phyloP scores from a whole-genome alignment of 2,797 vertebrate genomes.

The Apodemus agrarius region DNA sequence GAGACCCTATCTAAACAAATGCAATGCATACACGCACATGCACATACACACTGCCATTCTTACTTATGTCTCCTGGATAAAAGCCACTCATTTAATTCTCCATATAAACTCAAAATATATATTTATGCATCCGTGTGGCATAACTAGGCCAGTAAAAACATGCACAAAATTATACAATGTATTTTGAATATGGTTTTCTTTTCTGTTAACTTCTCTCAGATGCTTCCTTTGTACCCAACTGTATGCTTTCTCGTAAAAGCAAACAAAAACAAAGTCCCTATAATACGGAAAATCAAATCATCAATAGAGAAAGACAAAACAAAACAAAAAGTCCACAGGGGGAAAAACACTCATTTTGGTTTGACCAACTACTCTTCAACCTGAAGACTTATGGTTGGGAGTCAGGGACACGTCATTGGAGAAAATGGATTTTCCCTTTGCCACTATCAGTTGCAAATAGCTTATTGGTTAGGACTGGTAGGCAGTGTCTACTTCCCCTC shows the following conservation, averaged over 20 bases:
- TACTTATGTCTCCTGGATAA: slow-evolving; percentile 20
- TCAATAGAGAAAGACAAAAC: not conserved
- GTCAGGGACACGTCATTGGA: not conserved
- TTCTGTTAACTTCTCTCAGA: not conserved
- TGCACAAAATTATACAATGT: not conserved
- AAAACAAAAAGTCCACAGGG: not conserved
- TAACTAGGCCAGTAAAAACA: slow-evolving; percentile 37
- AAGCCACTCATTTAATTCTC: slow-evolving; percentile 63
- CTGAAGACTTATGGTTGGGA: not conserved
- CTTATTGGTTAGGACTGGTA: not conserved
- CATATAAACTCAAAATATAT: not conserved
- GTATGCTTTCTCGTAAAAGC: not conserved
- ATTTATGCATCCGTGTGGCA: not conserved
- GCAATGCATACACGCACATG: not conserved
- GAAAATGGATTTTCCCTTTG: not conserved
- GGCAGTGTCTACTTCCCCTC: too few relatives aligned
- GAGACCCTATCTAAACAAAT: too few relatives aligned
- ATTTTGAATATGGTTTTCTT: not conserved
- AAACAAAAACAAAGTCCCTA: not conserved
- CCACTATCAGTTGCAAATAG: not conserved
- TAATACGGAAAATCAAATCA: not conserved
- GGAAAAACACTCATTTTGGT: not conserved
- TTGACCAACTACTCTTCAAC: not conserved
- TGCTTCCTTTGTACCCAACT: not conserved
- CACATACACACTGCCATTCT: not conserved